Evolutionary conservation across 2,888 invertebrate species (phyloP), one percentile per base, ranked within the genome.

Genomic region (Philereme vetulata): DNA sequence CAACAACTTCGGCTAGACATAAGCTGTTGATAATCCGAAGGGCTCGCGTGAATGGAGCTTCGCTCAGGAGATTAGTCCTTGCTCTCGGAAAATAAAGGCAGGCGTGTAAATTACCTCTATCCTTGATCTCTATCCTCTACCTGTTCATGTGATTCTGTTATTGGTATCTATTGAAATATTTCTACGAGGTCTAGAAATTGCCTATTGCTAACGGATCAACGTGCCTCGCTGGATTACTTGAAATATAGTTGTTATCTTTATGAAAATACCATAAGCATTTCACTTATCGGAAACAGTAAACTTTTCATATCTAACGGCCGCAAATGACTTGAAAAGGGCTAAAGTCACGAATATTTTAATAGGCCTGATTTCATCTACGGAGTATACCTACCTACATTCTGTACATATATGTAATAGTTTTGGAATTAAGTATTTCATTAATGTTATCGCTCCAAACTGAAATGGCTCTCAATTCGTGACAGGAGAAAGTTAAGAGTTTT

Each of bases 101-200:
- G 21, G 21, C 21, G 2, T 21, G 21, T 21, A 21, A 21, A 21
- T 21, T 21, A 21, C 21, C 21, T 21, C 2, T 21, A 36, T 36
- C 7, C 7, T 36, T 36, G n/a, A n/a, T 36, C 47, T 47, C 42
- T 63, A 56, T 51, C 58, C 0, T 36, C 50, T 51, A 61, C 42
- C 35, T 49, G 44, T 44, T 56, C 43, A 49, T 56, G 55, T 35
- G 38, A 49, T 44, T 32, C 55, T 36, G 55, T 55, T 55, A 48
- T 43, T 49, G 49, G 49, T 53, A 58, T 60, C 65, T 66, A 54
- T 62, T 56, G 53, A 64, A 66, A 65, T 63, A 70, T 72, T 70
- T 46, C 45, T 10, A 47, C 38, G 43, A 55, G 48, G 7, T 5
- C 43, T 35, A 54, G 53, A 32, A 53, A 46, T 53, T 46, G 54